Conservation (phyloP, 30 jellyfish, hydroid and myxozoan genomes). For the Calvadosia cruxmelitensis region DNA sequence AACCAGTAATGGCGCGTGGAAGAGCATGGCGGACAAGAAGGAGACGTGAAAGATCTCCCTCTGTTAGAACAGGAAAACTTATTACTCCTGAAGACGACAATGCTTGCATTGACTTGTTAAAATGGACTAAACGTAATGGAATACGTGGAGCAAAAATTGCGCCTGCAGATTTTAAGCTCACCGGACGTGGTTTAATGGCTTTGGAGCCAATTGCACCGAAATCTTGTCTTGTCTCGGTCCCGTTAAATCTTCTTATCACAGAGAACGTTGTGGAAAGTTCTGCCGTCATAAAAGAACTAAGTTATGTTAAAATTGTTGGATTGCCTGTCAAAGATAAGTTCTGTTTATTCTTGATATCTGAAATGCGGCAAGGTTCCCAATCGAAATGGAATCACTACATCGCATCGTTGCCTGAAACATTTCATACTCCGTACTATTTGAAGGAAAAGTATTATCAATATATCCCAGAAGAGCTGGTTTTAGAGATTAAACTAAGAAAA, state of each 20-base stretch:
- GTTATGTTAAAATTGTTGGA: neutral
- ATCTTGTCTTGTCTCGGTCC: neutral
- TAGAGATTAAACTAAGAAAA: neutral
- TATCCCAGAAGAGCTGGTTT: neutral
- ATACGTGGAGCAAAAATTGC: neutral
- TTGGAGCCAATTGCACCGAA: neutral
- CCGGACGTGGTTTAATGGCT: neutral
- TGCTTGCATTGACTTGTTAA: neutral
- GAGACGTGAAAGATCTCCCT: neutral
- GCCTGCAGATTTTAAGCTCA: neutral
- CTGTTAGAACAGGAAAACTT: neutral
- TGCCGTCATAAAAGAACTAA: neutral
- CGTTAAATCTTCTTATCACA: neutral
- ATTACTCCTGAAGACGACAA: neutral
- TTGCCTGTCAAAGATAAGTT: conserved; percentile 6
- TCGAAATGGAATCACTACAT: conserved; percentile 10
- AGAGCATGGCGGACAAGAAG: neutral
- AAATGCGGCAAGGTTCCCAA: conserved; percentile 13
- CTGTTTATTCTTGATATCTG: conserved; percentile 12
- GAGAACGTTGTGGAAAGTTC: neutral
- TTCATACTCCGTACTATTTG: conserved; percentile 27
- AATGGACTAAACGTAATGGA: neutral
- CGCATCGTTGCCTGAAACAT: conserved; percentile 12
- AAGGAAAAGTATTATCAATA: neutral
- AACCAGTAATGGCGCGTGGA: neutral